phyloP scores from a whole-genome alignment of 2,113 vertebrate genomes.

The Meles meles region DNA sequence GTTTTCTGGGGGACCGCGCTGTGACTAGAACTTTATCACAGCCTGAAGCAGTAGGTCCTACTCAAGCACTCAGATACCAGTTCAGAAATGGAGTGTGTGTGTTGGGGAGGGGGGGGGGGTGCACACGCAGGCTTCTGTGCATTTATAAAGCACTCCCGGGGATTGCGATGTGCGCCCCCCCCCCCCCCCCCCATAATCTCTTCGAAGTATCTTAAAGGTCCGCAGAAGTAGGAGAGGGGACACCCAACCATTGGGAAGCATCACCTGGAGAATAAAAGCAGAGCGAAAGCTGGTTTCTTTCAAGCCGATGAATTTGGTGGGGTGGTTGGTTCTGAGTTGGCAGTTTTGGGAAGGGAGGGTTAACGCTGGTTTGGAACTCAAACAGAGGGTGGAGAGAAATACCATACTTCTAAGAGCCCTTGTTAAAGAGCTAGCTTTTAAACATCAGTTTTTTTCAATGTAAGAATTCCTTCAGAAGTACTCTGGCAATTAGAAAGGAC shows the following conservation, averaged over 20 bases:
- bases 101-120: too few species aligned
- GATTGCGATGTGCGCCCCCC: background rate
- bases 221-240: background rate
- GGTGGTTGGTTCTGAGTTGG: background rate
- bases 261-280: background rate
- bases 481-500: background rate
- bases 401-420: background rate
- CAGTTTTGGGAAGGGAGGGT: background rate
- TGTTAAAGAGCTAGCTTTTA: constrained; percentile 15
- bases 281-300: background rate
- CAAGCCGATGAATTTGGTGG: background rate
- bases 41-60: background rate
- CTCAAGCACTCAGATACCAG: background rate
- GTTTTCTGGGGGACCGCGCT: background rate
- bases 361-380: background rate
- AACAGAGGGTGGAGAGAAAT: background rate
- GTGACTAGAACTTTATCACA: background rate
- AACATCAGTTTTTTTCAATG: background rate
- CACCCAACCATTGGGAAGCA: background rate
- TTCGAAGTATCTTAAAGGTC: background rate
- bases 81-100: background rate
- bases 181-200: background rate
- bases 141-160: background rate
- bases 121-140: background rate
- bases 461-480: background rate